Evolutionary conservation across 2,113 vertebrate species (phyloP), one percentile per base, ranked within the genome.

Genomic region (Elgaria multicarinata): DNA sequence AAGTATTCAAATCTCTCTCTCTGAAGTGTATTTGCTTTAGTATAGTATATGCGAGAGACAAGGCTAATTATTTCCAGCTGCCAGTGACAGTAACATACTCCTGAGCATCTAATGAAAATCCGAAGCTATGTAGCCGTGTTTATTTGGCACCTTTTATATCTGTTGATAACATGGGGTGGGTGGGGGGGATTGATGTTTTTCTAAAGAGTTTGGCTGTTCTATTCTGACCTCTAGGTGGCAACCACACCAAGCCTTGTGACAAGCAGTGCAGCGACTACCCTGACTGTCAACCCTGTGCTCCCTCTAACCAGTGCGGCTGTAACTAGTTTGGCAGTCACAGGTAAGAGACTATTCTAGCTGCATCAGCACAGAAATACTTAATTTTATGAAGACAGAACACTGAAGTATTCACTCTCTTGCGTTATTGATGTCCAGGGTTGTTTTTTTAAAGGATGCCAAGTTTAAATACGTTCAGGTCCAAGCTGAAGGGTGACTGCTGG

Each of bases 161-260:
- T 72, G 55, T 91, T 81, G 53, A 62, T 67, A 74, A 83, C 39
- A 26, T 33, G 44, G 28, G n/a, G 13, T 12, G 18, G 55, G 42
- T 2, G 75, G 4, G 81, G 39, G 39, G 31, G 16, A 66, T 10
- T 53, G 53, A 62, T 55, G 13, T 33, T n/a, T 55, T 55, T 83
- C 71, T 58, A 77, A 85, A 66, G 50, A 77, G 16, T 64, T 94
- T 53, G 92, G 66, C 91, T 93, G 88, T 93, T 94, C 83, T 6
- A 71, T 90, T 95, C 84, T 93, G 80, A 92, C 96, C 96, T 97
- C 18, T 95, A 99, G 99, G 98, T 98, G 97, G 98, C 98, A 95
- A 99, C 98, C 97, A 99, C 99, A n/a, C 98, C 98, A 89, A 99
- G 98, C 98, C 98, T 99, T 97, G 98, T 99, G 97, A 98, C 98